phyloP scores from a whole-genome alignment of 2,113 vertebrate genomes.

The Urocitellus parryii region DNA sequence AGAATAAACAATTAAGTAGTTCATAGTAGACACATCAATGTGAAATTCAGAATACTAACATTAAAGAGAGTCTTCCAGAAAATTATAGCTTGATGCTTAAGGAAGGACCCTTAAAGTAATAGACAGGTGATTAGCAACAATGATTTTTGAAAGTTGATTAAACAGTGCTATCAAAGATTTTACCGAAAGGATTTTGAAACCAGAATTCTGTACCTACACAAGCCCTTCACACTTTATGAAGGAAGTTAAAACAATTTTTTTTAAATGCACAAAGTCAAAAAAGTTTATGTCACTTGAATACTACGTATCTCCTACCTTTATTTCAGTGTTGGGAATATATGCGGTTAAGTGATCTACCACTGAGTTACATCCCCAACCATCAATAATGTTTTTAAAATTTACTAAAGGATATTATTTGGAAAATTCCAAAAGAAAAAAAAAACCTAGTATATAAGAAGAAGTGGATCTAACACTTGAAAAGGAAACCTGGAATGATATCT shows the following conservation, averaged over 20 bases:
- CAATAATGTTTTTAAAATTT: background rate
- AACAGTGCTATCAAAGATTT: background rate
- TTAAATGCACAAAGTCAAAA: background rate
- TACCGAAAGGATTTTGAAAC: background rate
- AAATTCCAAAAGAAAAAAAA: background rate
- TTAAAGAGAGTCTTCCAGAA: background rate
- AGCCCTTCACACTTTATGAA: background rate
- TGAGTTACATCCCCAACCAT: background rate
- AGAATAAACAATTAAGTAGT: background rate
- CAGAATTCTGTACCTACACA: background rate
- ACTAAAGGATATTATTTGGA: background rate
- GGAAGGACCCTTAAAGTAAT: background rate
- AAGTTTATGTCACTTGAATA: background rate
- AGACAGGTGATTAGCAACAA: background rate
- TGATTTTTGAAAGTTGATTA: background rate
- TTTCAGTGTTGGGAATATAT: too few species aligned
- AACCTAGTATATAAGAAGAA: background rate
- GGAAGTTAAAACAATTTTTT: background rate
- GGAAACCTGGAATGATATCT: background rate
- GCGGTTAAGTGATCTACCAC: background rate
- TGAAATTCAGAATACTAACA: background rate
- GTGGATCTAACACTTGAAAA: background rate
- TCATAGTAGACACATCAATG: background rate
- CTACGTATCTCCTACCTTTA: background rate
- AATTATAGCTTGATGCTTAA: background rate